Base-by-base conservation (phyloP, 2,113 vertebrate genomes). In the Epinephelus moara region DNA sequence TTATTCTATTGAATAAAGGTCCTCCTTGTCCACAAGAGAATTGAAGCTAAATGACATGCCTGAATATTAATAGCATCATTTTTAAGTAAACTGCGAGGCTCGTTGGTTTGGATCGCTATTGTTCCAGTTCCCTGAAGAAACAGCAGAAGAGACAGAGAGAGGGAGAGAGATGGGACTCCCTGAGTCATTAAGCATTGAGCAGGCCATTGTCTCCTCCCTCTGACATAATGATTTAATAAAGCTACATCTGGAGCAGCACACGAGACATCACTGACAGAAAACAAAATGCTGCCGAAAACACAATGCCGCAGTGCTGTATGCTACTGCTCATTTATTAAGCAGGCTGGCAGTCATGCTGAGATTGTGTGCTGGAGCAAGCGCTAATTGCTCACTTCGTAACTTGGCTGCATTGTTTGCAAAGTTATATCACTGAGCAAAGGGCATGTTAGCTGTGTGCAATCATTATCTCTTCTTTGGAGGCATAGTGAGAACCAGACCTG, bases 171-270 rank as follows among this genome's bases (percentile, higher is more conserved):
- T 84, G 85, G 84, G 86, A 85, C 82, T 90, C 88, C 84, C 87
- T 57, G 82, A 93, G 88, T 91, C 92, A 92, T 92, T 94, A 92
- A 93, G 84, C 87, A 89, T 75, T 40, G 80, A 91, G 89, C 86
- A 80, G 90, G 82, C 89, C 80, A 90, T 91, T 91, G 90, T 94
- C 90, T 92, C 89, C 92, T 86, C 92, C 87, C 90, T 85, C 63
- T 70, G 60, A 91, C 92, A 86, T 92, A 82, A 90, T 91, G 86
- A 91, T 94, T 93, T 94, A 90, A 93, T 93, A 91, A 94, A 91
- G 91, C 87, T 84, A 85, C 93, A 92, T 93, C 92, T 90, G 91
- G 84, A 91, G 88, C 64, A 61, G 63, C 73, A 52, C 86, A 85
- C 73, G 74, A 91, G 90, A 93, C 90, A 73, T 79, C 81, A 75